Percentiles rank a stretch among this genome's conserved stretches.
These are phyloP conservation scores for Chymomyza costata DNA, from an alignment of 1,140 invertebrate genomes.

Conservation along the genomic window DNA sequence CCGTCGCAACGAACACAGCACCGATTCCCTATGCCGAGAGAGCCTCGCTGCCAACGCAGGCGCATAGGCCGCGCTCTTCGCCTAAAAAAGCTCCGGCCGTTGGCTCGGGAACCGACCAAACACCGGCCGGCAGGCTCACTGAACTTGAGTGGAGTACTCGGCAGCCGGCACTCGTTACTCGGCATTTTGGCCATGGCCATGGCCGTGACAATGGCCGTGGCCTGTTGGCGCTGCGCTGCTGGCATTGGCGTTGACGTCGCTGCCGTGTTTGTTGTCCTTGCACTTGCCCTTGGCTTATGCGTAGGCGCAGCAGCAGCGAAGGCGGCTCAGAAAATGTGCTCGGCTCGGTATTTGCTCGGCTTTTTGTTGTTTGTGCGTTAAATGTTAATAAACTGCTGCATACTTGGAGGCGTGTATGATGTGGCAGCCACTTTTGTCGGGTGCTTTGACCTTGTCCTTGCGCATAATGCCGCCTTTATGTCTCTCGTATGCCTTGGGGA, in stretches of 20 bases:
- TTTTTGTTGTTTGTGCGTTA: slow-evolving; percentile 32
- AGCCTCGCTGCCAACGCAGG: slow-evolving; percentile 16
- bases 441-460: slow-evolving; percentile 71
- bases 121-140: background rate
- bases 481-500: slow-evolving; percentile 33
- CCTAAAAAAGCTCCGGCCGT: slow-evolving; percentile 40
- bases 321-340: too few species aligned
- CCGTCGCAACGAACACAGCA: slow-evolving; percentile 29
- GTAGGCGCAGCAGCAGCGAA: slow-evolving; percentile 41
- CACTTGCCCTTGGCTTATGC: slow-evolving; percentile 56
- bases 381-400: slow-evolving; percentile 66
- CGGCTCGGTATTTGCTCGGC: background rate
- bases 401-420: slow-evolving; percentile 24
- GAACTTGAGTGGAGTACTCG: background rate
- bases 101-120: background rate
- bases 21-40: too few species aligned
- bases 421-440: slow-evolving; percentile 38
- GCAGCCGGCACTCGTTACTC: slow-evolving; percentile 25
- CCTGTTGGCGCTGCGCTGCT: slow-evolving; percentile 40
- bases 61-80: slow-evolving; percentile 35
- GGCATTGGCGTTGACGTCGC: slow-evolving; percentile 2
- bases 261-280: slow-evolving; percentile 43
- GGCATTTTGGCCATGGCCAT: slow-evolving; percentile 57
- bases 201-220: slow-evolving; percentile 67
- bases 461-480: slow-evolving; percentile 21